Percentiles rank a stretch among this genome's conserved stretches.
Evolutionary conservation across 2,113 vertebrate species (phyloP).

Genomic region (Struthidea cinerea): DNA sequence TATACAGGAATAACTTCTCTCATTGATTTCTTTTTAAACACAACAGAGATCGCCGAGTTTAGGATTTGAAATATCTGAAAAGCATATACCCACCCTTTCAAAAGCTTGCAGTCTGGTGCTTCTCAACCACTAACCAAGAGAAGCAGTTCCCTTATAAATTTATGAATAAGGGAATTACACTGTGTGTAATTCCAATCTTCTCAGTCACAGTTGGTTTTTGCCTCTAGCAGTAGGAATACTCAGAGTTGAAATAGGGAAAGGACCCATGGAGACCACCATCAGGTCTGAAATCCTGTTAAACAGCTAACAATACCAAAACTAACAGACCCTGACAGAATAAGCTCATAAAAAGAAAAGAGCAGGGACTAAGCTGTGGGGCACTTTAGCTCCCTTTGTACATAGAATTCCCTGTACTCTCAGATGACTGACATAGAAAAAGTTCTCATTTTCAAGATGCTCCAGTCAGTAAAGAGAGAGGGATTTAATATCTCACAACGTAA

Average conservation of each 20-base stretch:
- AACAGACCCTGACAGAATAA: constrained; percentile 58
- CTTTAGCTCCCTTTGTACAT: not conserved
- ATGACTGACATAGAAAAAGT: not conserved
- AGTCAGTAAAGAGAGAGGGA: not conserved
- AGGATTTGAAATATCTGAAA: not conserved
- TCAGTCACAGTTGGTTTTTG: constrained; percentile 34
- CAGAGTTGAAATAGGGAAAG: constrained; percentile 14
- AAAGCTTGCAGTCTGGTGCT: not conserved
- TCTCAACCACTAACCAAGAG: not conserved
- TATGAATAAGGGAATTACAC: constrained; percentile 41
- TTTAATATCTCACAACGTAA: not conserved
- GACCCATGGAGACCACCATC: constrained; percentile 60
- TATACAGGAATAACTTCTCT: not conserved
- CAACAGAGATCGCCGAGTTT: not conserved
- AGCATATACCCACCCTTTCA: not conserved
- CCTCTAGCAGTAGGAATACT: not conserved
- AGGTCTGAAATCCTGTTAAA: constrained; percentile 71
- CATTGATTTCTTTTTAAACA: not conserved
- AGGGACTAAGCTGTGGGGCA: not conserved
- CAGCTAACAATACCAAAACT: constrained; percentile 64
- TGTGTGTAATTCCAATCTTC: constrained; percentile 44
- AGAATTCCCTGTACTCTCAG: not conserved
- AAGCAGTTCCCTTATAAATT: not conserved
- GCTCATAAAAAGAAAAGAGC: constrained; percentile 16
- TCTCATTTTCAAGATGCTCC: not conserved